Evolutionary conservation across 1,140 invertebrate genomes (phyloP).

Genomic region (Cotesia vestalis): DNA sequence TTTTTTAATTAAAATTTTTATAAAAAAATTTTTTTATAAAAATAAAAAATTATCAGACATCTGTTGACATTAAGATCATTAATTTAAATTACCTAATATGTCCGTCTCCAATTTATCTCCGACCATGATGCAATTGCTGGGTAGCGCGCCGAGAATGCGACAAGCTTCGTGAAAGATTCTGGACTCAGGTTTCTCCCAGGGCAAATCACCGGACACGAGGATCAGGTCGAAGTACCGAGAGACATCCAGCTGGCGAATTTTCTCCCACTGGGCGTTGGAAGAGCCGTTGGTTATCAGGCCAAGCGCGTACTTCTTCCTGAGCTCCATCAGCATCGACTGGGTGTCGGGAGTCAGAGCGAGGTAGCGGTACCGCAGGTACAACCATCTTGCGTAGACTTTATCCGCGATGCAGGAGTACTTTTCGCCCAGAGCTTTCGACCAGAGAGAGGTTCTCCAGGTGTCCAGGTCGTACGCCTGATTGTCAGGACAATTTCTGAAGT

Average conservation of each 20-base stretch:
- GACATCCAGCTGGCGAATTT: constrained; percentile 75
- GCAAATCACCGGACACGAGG: constrained; percentile 82
- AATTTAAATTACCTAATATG: constrained; percentile 67
- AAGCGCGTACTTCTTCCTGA: constrained; percentile 76
- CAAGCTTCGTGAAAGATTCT: constrained; percentile 82
- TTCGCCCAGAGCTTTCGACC: constrained; percentile 79
- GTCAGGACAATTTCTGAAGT: constrained; percentile 81
- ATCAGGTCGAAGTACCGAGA: constrained; percentile 80
- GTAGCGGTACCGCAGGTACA: constrained; percentile 78
- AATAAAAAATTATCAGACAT: too few relatives aligned
- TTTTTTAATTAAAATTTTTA: too few relatives aligned
- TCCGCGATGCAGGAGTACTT: constrained; percentile 75
- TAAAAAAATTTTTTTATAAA: too few relatives aligned
- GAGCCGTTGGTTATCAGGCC: constrained; percentile 86
- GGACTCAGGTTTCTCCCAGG: constrained; percentile 83
- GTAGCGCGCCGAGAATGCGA: constrained; percentile 74
- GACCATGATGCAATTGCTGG: constrained; percentile 82
- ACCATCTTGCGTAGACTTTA: constrained; percentile 78
- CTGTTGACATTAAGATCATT: background rate
- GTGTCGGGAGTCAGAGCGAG: constrained; percentile 74
- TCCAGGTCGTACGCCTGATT: constrained; percentile 76
- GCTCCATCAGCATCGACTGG: constrained; percentile 71
- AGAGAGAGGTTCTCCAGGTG: constrained; percentile 78
- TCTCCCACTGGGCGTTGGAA: constrained; percentile 87
- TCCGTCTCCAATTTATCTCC: constrained; percentile 88